A percentile compares a stretch with the other conserved stretches of the same genome.
Evolutionary conservation across 2,113 vertebrate genomes (phyloP).

Genomic region (Lepidothrix coronata): DNA sequence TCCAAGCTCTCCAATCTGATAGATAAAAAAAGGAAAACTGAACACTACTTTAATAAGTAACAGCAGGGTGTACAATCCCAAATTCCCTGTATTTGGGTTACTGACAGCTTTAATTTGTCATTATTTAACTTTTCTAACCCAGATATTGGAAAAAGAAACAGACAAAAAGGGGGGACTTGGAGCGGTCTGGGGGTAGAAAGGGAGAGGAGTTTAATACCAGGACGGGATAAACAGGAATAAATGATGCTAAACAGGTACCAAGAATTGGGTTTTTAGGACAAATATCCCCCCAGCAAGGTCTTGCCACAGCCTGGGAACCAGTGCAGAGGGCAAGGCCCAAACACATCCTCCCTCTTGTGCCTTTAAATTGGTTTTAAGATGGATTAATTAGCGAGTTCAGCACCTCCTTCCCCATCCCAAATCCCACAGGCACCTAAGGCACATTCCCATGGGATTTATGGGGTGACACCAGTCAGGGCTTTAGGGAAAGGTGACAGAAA

Average conservation of each 20-base stretch:
- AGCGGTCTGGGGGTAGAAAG: neutral
- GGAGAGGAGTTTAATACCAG: neutral
- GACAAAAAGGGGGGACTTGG: neutral
- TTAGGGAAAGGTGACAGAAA: neutral
- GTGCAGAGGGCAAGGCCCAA: neutral
- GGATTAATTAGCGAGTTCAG: neutral
- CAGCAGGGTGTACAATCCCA: neutral
- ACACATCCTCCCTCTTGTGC: neutral
- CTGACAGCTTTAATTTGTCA: rapidly evolving
- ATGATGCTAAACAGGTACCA: neutral
- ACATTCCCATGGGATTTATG: rapidly evolving
- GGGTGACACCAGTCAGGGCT: rapidly evolving
- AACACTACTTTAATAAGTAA: neutral
- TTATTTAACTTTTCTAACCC: neutral
- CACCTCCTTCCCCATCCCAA: neutral
- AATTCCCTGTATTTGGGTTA: neutral
- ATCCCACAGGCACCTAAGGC: neutral
- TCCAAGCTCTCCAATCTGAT: neutral
- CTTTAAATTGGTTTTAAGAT: neutral
- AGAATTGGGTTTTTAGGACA: neutral
- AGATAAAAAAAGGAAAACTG: neutral
- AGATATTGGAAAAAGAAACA: neutral
- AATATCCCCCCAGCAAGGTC: neutral
- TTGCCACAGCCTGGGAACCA: rapidly evolving
- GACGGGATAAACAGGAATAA: neutral